phyloP scores from a whole-genome alignment of 2,888 invertebrate genomes.

The Taenaris catops region DNA sequence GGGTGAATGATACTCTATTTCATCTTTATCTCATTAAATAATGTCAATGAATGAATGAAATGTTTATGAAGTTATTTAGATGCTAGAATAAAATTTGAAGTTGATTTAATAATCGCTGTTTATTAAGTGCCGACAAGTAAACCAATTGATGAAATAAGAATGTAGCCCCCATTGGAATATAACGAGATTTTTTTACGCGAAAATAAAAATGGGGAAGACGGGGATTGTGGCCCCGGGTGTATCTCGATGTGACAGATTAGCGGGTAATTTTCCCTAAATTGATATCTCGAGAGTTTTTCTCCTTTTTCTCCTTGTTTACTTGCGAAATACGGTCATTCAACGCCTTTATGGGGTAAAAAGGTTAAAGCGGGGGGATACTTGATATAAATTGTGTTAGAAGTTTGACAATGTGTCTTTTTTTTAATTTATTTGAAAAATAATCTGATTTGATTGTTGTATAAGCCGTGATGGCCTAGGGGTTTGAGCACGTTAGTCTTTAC shows the following conservation, averaged over 20 bases:
- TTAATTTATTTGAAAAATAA: conserved; percentile 8
- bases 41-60: too few species aligned
- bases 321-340: conserved; percentile 61
- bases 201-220: conserved; percentile 57
- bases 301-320: conserved; percentile 31
- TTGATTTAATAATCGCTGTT: too few species aligned
- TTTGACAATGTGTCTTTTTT: conserved; percentile 6
- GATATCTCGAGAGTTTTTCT: conserved; percentile 67
- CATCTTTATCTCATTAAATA: too few species aligned
- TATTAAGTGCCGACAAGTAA: too few species aligned
- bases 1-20: too few species aligned
- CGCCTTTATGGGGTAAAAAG: conserved; percentile 39
- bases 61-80: too few species aligned
- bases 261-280: conserved; percentile 73
- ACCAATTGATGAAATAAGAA: conserved; percentile 67
- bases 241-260: conserved; percentile 75
- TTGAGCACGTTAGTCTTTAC: too few species aligned
- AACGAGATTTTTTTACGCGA: conserved; percentile 36
- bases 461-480: too few species aligned
- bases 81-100: too few species aligned
- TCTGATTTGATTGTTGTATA: too few species aligned
- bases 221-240: conserved; percentile 59
- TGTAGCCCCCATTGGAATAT: conserved; percentile 36
- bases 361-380: conserved; percentile 41
- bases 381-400: conserved; percentile 39